phyloP scores from a whole-genome alignment of 2,888 invertebrate genomes.

The Drosophila picticornis region DNA sequence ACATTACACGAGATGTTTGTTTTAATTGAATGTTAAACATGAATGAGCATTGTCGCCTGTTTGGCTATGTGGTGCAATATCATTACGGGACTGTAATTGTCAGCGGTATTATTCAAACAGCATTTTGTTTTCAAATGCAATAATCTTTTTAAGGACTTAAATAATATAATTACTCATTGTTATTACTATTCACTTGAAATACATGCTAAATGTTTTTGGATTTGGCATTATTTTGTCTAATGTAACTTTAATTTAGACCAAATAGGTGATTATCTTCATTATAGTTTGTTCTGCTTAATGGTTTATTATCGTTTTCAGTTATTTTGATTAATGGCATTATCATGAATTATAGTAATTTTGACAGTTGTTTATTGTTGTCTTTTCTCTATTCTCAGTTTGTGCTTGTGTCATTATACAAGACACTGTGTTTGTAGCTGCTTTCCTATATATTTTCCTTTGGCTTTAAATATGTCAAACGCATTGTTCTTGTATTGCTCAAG shows the following conservation, averaged over 20 bases:
- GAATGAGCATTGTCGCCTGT: not conserved
- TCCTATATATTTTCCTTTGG: not conserved
- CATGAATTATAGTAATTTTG: constrained; percentile 67
- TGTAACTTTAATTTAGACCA: not conserved
- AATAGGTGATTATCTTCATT: constrained; percentile 5
- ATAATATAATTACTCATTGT: not conserved
- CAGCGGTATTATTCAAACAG: not conserved
- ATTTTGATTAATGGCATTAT: constrained; percentile 73
- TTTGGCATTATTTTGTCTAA: not conserved
- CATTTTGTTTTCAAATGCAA: not conserved
- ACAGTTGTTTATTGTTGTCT: constrained; percentile 38
- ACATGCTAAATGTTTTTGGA: not conserved
- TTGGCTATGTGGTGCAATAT: not conserved
- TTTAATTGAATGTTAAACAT: constrained; percentile 4
- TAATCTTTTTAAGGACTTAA: not conserved
- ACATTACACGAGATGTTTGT: not conserved
- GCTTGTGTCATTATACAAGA: constrained; percentile 45
- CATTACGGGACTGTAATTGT: not conserved
- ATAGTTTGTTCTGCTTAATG: constrained; percentile 13
- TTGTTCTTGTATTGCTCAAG: constrained; percentile 32
- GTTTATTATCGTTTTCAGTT: constrained; percentile 35
- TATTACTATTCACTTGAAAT: not conserved
- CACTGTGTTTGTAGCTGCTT: constrained; percentile 9
- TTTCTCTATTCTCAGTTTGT: constrained; percentile 17
- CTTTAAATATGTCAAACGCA: constrained; percentile 15